Conservation (phyloP, 2,113 vertebrate species). For the Genyomyrus donnyi region DNA sequence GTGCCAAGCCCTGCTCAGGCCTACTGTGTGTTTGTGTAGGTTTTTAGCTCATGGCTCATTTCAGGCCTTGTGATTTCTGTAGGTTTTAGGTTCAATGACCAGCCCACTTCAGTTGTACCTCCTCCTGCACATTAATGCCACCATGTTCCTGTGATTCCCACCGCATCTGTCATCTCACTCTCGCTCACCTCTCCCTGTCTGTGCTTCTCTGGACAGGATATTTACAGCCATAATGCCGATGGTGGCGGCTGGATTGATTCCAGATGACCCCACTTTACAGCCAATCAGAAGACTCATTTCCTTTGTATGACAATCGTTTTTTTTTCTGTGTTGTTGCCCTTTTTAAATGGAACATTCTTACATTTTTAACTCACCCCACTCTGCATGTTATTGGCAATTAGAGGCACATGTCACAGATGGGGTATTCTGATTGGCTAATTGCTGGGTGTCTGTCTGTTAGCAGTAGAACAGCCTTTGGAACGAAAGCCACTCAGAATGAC, state of each 20-base stretch:
- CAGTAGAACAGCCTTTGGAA: conserved; percentile 36
- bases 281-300: conserved; percentile 88
- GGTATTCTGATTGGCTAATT: conserved; percentile 71
- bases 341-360: conserved; percentile 35
- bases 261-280: conserved; percentile 96
- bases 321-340: conserved; percentile 33
- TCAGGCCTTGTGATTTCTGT: background rate
- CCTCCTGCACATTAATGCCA: background rate
- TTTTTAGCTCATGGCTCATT: background rate
- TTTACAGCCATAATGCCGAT: conserved; percentile 99
- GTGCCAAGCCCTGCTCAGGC: background rate
- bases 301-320: conserved; percentile 73
- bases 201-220: conserved; percentile 81
- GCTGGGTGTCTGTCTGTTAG: conserved; percentile 38
- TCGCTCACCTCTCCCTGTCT: conserved; percentile 42
- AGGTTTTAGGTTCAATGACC: background rate
- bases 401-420: conserved; percentile 26
- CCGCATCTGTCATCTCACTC: background rate
- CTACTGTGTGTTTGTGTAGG: background rate
- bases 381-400: conserved; percentile 40
- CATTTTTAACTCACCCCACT: conserved; percentile 41
- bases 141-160: conserved; percentile 26
- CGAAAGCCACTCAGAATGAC: conserved; percentile 62
- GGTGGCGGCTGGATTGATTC: conserved; percentile 94
- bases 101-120: background rate